phyloP scores from a whole-genome alignment of 2,888 invertebrate genomes.

The Melitaea athalia region DNA sequence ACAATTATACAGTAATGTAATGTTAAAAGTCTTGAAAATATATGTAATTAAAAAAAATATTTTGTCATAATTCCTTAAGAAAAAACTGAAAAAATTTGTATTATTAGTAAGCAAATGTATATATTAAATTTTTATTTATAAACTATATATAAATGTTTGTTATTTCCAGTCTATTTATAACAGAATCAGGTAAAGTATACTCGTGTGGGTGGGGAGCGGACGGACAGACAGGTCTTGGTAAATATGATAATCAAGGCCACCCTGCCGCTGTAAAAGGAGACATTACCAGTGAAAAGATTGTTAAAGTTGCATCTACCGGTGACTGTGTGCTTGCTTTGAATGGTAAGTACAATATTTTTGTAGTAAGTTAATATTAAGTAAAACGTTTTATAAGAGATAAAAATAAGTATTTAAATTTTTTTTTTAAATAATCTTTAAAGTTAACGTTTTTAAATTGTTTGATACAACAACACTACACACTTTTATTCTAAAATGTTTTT shows the following conservation, averaged over 20 bases:
- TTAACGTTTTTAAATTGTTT: no score
- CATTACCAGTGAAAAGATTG: conserved; percentile 89
- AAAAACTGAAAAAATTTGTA: no score
- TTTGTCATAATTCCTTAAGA: no score
- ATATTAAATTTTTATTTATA: no score
- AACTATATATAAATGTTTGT: not conserved
- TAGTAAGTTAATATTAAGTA: not conserved
- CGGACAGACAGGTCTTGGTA: conserved; percentile 94
- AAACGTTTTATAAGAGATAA: no score
- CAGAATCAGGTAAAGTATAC: conserved; percentile 90
- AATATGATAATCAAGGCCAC: conserved; percentile 82
- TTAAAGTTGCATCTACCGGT: conserved; percentile 89
- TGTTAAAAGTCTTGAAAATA: no score
- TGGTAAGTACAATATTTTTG: conserved; percentile 71
- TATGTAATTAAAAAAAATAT: no score
- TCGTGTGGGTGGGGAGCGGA: conserved; percentile 97
- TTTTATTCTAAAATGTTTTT: no score
- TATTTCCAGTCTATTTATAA: conserved; percentile 86
- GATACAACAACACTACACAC: no score
- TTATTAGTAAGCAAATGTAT: no score
- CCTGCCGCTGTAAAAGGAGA: conserved; percentile 89
- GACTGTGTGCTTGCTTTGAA: conserved; percentile 95
- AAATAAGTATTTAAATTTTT: not conserved
- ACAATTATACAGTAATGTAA: no score
- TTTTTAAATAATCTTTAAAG: not conserved